These are phyloP conservation scores for Dicerorhinus sumatrensis DNA, from an alignment of 2,113 vertebrate species.

Conservation along the genomic window DNA sequence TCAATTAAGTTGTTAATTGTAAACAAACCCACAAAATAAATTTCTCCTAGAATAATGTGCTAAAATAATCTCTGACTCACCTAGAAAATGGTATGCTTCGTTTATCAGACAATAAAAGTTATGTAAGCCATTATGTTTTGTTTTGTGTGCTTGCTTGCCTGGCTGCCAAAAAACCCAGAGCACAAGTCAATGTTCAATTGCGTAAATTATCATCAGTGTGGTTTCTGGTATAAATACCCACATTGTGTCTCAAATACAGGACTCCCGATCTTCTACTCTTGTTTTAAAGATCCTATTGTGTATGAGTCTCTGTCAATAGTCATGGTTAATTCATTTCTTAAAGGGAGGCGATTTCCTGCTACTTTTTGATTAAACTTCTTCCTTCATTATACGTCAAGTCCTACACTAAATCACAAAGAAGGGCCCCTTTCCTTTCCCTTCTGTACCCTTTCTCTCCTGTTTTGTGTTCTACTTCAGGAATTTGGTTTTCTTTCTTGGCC, in stretches of 20 bases:
- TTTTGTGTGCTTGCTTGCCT: slow-evolving; percentile 40
- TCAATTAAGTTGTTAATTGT: slow-evolving; percentile 53
- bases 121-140: neutral
- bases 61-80: neutral
- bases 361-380: neutral
- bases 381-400: no score
- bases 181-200: neutral
- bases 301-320: neutral
- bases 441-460: neutral
- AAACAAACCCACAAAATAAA: slow-evolving; percentile 54
- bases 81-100: slow-evolving; percentile 17
- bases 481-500: neutral
- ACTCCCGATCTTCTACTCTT: neutral
- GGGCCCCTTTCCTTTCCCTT: rapidly evolving
- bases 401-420: neutral
- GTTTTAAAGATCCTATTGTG: neutral
- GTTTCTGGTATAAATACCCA: neutral
- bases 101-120: slow-evolving; percentile 41
- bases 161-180: neutral
- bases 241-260: neutral
- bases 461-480: neutral
- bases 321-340: neutral
- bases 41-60: slow-evolving; percentile 17
- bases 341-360: neutral
- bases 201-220: neutral